These are phyloP conservation scores for Syrmaticus mikado DNA, from an alignment of 2,113 vertebrate genomes.

Conservation along the genomic window DNA sequence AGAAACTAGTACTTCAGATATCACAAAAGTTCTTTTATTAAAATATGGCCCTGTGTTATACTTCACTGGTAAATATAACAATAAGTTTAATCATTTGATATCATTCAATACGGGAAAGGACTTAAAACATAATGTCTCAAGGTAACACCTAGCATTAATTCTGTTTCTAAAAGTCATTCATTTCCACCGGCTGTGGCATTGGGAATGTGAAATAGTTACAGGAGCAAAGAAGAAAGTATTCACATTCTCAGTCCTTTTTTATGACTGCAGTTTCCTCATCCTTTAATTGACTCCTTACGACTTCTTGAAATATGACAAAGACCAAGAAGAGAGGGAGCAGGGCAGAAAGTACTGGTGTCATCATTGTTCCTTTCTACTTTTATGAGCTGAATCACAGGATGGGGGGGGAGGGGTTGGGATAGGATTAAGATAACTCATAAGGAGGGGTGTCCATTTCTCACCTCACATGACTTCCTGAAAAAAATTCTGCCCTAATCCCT, in stretches of 20 bases:
- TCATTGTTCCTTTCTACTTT: not conserved
- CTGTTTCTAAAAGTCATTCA: not conserved
- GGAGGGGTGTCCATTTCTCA: not conserved
- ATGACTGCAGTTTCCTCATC: accelerated
- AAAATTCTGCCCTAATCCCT: not conserved
- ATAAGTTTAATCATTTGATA: not conserved
- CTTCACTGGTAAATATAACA: not conserved
- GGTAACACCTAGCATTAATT: not conserved
- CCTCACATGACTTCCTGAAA: not conserved
- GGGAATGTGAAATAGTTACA: not conserved
- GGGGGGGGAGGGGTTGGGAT: not conserved
- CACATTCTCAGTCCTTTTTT: not conserved
- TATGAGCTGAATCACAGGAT: not conserved
- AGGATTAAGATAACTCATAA: not conserved
- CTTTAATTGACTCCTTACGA: not conserved
- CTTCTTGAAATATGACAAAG: not conserved
- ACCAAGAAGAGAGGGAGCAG: not conserved
- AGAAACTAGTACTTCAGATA: not conserved
- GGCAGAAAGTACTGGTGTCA: not conserved
- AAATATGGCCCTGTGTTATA: not conserved
- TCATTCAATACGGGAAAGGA: not conserved
- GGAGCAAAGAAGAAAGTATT: not conserved
- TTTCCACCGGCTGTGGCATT: not conserved
- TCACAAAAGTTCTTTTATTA: not conserved
- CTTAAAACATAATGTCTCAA: not conserved